Percentiles rank a stretch among this genome's conserved stretches.
These are phyloP conservation scores for Rallus limicola DNA, from an alignment of 2,113 vertebrate species.

Conservation along the genomic window DNA sequence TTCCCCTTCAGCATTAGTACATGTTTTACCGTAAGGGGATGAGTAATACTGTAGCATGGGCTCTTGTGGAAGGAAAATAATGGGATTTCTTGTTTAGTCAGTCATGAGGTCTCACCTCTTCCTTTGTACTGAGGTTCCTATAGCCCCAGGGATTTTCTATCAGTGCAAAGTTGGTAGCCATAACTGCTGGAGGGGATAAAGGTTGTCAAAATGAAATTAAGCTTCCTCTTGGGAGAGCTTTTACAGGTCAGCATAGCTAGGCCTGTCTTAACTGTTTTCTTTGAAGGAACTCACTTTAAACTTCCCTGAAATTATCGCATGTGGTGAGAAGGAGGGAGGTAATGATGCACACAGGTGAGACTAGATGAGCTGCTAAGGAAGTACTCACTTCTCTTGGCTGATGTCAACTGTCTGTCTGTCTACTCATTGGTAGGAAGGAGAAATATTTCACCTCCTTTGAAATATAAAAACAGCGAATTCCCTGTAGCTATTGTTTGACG, in stretches of 20 bases:
- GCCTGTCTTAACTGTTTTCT: not conserved
- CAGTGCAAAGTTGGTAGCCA: not conserved
- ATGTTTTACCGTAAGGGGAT: not conserved
- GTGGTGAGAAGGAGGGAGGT: not conserved
- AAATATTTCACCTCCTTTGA: not conserved
- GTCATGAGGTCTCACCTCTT: not conserved
- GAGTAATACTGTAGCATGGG: not conserved
- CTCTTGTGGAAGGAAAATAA: not conserved
- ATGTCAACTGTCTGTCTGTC: not conserved
- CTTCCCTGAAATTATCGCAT: not conserved
- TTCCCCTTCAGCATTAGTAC: not conserved
- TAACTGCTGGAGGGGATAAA: not conserved
- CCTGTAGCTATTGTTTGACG: not conserved
- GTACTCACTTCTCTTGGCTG: not conserved
- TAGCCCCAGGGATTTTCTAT: not conserved
- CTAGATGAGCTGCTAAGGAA: not conserved
- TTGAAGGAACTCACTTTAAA: not conserved
- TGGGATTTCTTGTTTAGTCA: constrained; percentile 4
- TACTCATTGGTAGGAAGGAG: not conserved
- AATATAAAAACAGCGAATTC: not conserved
- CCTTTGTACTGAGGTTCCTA: not conserved
- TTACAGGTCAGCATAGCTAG: not conserved
- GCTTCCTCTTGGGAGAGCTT: not conserved
- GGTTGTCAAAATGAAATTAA: not conserved
- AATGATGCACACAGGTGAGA: not conserved